Evolutionary conservation across 2,797 vertebrate species (phyloP), one percentile per base, ranked within the genome.

Genomic region (Silurus lanzhouensis): DNA sequence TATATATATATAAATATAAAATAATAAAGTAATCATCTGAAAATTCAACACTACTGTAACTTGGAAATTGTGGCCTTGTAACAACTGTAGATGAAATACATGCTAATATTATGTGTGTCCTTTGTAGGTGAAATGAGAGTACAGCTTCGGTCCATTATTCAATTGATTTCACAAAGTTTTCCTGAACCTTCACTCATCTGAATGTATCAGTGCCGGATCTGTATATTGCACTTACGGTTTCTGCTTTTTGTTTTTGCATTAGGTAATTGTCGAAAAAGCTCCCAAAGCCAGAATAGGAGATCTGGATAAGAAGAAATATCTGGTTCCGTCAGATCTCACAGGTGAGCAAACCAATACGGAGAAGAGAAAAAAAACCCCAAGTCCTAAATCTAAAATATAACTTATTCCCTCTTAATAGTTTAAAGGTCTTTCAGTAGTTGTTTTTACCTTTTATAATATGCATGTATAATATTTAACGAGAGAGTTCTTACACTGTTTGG

Each of bases 221-320:
- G 5, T 71, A 22, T 46, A 72, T 13, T 13, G 20, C 10, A 14
- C 5, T 2, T 71, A 72, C 22, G 3, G 5, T 72, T 72, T 60
- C 13, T 74, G 2, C 10, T 57, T 77, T 76, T 31, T 84, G 14
- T 81, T 76, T 83, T 83, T 46, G 7, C 14, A 2, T 25, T 80
- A 98, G 97, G 97, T 98, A 86, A 98, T 98, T 88, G 97, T 98
- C 90, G 97, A 98, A 91, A 98, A 98, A 92, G 97, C 97, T n/a
- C 97, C 97, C 77, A 98, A 98, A 94, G 97, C 97, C 89, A 96
- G 96, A 92, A 98, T 98, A 96, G 97, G 97, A 87, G 97, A 98
- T 89, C 92, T 98, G 94, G 97, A 98, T 94, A 98, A 98, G 93
- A 98, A 98, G 94, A 98, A 98, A 92, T 98, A 98, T 84, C 94